Conservation (phyloP, 2,113 vertebrate species). For the rat (Rattus norvegicus) region GRCr8 NC_086029.1:88971501-88972000, state of each 20-base stretch:
- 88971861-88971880: neutral
- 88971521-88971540: neutral
- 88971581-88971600: neutral
- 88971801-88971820: neutral
- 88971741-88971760: neutral
- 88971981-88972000: neutral
- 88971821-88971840: neutral
- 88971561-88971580: neutral
- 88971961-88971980: accelerated
- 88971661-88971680: neutral
- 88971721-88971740: neutral
- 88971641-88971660: neutral
- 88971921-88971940: neutral
- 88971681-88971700: neutral
- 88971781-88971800: neutral
- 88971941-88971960: neutral
- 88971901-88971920: neutral
- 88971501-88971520: neutral
- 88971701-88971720: neutral
- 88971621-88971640: neutral
- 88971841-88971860: neutral
- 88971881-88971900: neutral
- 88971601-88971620: neutral
- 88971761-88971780: neutral
- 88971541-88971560: neutral